Conservation (phyloP, 2,797 vertebrate genomes). For the Poeciliopsis turneri region DNA sequence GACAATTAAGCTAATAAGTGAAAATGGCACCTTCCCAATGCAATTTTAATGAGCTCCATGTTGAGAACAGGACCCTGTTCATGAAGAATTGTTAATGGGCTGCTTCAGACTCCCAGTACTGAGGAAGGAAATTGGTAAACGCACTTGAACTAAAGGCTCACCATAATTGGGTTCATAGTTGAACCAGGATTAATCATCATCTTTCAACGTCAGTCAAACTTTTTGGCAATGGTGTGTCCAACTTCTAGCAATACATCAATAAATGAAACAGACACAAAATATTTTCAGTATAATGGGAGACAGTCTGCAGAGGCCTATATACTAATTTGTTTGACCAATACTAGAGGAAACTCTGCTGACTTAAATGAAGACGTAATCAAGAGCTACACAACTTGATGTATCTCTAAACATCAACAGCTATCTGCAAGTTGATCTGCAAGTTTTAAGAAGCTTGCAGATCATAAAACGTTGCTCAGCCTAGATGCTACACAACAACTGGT, state of each 20-base stretch:
- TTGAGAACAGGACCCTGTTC: constrained; percentile 61
- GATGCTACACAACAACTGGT: neutral
- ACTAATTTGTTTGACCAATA: neutral
- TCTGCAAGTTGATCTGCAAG: no score
- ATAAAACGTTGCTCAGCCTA: no score
- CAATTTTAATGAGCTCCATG: constrained; percentile 80
- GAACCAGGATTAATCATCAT: constrained; percentile 36
- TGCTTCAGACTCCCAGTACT: constrained; percentile 49
- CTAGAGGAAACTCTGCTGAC: neutral
- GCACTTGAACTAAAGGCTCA: constrained; percentile 62
- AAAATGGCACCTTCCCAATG: constrained; percentile 78
- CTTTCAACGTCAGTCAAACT: constrained; percentile 42
- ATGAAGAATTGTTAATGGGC: constrained; percentile 64
- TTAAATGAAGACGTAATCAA: neutral
- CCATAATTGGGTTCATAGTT: constrained; percentile 47
- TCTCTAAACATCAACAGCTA: no score
- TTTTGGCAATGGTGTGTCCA: constrained; percentile 5
- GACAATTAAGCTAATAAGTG: constrained; percentile 82
- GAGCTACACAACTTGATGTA: neutral
- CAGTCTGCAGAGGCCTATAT: neutral
- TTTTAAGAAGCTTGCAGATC: no score
- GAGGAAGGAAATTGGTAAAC: constrained; percentile 51
- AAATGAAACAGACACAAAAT: neutral
- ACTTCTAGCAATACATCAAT: neutral
- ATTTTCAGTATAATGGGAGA: neutral